Percentiles rank a stretch among this genome's conserved stretches.
phyloP scores from a whole-genome alignment of 2,113 vertebrate genomes.

The Thryonomys swinderianus region DNA sequence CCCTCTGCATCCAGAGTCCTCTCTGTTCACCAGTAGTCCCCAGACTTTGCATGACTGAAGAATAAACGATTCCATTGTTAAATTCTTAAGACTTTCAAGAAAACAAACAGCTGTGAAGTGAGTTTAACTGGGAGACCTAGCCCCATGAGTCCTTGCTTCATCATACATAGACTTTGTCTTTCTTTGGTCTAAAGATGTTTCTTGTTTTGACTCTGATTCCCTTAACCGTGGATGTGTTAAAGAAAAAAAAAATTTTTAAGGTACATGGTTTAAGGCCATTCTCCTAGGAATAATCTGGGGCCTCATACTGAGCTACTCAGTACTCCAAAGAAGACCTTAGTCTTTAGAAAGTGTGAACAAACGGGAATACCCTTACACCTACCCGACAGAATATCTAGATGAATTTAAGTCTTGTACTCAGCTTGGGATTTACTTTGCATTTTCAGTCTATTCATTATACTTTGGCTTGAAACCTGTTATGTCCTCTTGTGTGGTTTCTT shows the following conservation, averaged over 20 bases:
- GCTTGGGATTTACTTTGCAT: neutral
- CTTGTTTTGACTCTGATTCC: neutral
- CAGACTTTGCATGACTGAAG: slow-evolving; percentile 28
- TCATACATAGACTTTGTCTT: neutral
- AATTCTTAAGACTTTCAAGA: neutral
- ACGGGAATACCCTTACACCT: neutral
- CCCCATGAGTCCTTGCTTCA: neutral
- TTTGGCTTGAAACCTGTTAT: neutral
- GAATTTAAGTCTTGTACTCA: neutral
- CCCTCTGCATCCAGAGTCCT: neutral
- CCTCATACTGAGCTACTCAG: slow-evolving; percentile 1
- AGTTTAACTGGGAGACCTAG: neutral
- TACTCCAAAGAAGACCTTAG: neutral
- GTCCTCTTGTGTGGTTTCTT: neutral
- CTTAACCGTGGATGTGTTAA: neutral
- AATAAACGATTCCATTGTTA: slow-evolving; percentile 43
- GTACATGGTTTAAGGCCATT: neutral
- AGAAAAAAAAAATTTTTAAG: neutral
- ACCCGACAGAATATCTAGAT: neutral
- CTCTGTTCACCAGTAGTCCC: slow-evolving; percentile 21
- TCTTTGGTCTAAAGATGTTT: slow-evolving; percentile 4
- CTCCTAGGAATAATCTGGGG: neutral
- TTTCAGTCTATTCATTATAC: neutral
- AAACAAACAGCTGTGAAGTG: neutral
- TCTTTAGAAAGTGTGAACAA: slow-evolving; percentile 25